Conservation (phyloP, 2,888 invertebrate species). For the Reticulitermes lucifugus region DNA sequence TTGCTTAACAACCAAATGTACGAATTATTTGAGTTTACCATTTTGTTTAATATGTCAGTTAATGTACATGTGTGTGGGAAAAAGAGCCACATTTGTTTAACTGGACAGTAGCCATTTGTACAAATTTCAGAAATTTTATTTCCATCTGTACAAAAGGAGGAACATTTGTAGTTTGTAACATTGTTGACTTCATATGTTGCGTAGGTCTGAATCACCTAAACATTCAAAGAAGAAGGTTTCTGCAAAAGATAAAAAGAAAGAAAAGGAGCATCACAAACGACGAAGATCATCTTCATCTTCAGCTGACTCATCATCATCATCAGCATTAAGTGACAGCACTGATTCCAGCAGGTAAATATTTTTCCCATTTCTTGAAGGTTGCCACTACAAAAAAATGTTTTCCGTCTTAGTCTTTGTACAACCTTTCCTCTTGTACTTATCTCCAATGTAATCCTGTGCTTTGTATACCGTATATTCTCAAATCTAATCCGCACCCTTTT, state of each 20-base stretch:
- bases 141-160: neutral
- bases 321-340: constrained; percentile 56
- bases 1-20: neutral
- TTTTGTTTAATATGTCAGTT: neutral
- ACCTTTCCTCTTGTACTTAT: no score
- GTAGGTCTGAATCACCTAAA: constrained; percentile 63
- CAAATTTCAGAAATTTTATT: neutral
- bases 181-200: constrained; percentile 51
- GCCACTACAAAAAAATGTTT: neutral
- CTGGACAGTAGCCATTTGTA: neutral
- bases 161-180: neutral
- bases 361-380: neutral
- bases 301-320: constrained; percentile 49
- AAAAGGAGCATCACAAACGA: constrained; percentile 51
- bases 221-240: constrained; percentile 59
- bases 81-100: neutral
- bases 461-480: no score
- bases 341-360: constrained; percentile 61
- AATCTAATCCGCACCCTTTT: no score
- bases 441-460: no score
- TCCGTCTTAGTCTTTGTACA: no score
- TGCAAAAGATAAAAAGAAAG: constrained; percentile 61
- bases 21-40: neutral
- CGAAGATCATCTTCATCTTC: constrained; percentile 52
- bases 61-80: neutral